Evolutionary conservation across 1,140 invertebrate species (phyloP), one percentile per base, ranked within the genome.

Genomic region (Neoseiulus cucumeris): DNA sequence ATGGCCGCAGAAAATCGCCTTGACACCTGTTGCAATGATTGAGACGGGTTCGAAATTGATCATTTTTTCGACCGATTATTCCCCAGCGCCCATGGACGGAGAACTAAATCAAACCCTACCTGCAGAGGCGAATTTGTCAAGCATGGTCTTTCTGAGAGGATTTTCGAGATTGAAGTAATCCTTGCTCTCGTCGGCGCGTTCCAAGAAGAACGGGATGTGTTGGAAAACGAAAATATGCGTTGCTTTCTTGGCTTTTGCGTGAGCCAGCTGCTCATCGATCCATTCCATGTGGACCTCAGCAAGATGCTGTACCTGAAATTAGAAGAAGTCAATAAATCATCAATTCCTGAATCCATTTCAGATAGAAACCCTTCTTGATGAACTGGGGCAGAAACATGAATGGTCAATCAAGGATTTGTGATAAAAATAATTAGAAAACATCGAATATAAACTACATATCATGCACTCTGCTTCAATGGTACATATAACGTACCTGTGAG

Each of bases 1-100:
- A 73, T 82, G 80, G 1, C 80, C 80, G 71, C 77, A 79, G 73
- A 82, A 82, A 33, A 81, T 74, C 64, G 76, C 72, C n/a, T 72
- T 67, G 7, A 81, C 74, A 64, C 79, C 79, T 75, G 67, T 66
- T n/a, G n/a, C n/a, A n/a, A n/a, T n/a, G n/a, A 71, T 14, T 70
- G 66, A 67, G 33, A 44, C 9, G 51, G 14, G 18, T 66, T 18
- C 66, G 64, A 42, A 28, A 65, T 25, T 30, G n/a, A 18, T 22
- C n/a, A 42, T 42, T 41, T 30, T 64, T 6, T 4, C n/a, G n/a
- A n/a, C n/a, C n/a, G n/a, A n/a, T 47, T 45, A 42, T 68, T 39
- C 33, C 28, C 44, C 59, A 64, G n/a, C n/a, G n/a, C n/a, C n/a
- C n/a, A n/a, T n/a, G 64, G 66, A 51, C 65, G 29, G 22, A 64